A percentile compares a stretch with the other conserved stretches of the same genome.
phyloP scores from a whole-genome alignment of 2,113 vertebrate genomes.

The Spea multiplicata region DNA sequence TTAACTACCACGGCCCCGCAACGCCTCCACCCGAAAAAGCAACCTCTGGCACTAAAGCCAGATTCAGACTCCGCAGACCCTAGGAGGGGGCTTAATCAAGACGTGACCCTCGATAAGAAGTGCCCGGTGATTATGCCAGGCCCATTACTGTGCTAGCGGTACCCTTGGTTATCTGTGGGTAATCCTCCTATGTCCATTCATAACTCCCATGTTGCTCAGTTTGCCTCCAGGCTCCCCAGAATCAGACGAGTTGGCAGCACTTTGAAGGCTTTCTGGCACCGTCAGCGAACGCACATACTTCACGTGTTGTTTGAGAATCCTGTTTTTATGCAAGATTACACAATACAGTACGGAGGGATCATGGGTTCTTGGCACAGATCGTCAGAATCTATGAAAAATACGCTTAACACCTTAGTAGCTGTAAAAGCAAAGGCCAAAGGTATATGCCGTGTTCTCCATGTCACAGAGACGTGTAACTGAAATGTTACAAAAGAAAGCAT shows the following conservation, averaged over 20 bases:
- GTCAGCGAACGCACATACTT: slow-evolving; percentile 16
- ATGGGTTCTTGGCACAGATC: slow-evolving; percentile 23
- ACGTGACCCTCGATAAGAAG: too few relatives aligned
- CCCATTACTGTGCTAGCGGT: too few relatives aligned
- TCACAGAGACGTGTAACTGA: too few relatives aligned
- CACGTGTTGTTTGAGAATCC: slow-evolving; percentile 20
- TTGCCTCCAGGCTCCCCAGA: neutral
- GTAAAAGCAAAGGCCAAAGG: neutral
- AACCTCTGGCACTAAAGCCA: neutral
- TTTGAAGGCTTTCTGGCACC: slow-evolving; percentile 19
- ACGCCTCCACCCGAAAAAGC: neutral
- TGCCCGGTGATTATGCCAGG: too few relatives aligned
- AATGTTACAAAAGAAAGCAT: too few relatives aligned
- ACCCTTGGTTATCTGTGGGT: too few relatives aligned
- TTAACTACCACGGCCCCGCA: slow-evolving; percentile 12
- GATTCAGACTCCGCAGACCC: neutral
- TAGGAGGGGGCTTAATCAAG: too few relatives aligned
- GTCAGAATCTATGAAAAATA: slow-evolving; percentile 1
- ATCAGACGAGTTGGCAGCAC: slow-evolving; percentile 19
- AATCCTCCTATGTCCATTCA: neutral
- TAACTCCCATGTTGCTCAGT: neutral
- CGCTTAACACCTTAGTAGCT: slow-evolving; percentile 6
- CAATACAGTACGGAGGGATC: slow-evolving; percentile 23
- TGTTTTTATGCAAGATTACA: slow-evolving; percentile 44
- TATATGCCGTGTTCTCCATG: too few relatives aligned